Percentiles rank a stretch among this genome's conserved stretches.
phyloP scores from a whole-genome alignment of 2,113 vertebrate species.

The crab-eating macaque (Macaca fascicularis) region T2T-MFA8v1.1 NC_088386.1:103639001-103639500 shows the following conservation, averaged over 20 bases:
- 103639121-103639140: not conserved
- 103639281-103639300: not conserved
- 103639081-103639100: not conserved
- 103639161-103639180: not conserved
- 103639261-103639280: not conserved
- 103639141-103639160: not conserved
- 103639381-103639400: not conserved
- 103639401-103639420: too few relatives aligned
- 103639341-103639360: rapidly evolving
- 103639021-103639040: slow-evolving; percentile 7
- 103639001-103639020: slow-evolving; percentile 12
- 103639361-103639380: not conserved
- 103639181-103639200: not conserved
- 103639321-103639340: not conserved
- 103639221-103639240: not conserved
- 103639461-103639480: too few relatives aligned
- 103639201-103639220: not conserved
- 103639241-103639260: not conserved
- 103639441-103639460: too few relatives aligned
- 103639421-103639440: too few relatives aligned
- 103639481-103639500: too few relatives aligned
- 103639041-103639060: not conserved
- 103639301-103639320: not conserved
- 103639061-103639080: slow-evolving; percentile 24
- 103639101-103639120: not conserved